Conservation (phyloP, 1,140 invertebrate species). For the Lasaia peninsularis region DNA sequence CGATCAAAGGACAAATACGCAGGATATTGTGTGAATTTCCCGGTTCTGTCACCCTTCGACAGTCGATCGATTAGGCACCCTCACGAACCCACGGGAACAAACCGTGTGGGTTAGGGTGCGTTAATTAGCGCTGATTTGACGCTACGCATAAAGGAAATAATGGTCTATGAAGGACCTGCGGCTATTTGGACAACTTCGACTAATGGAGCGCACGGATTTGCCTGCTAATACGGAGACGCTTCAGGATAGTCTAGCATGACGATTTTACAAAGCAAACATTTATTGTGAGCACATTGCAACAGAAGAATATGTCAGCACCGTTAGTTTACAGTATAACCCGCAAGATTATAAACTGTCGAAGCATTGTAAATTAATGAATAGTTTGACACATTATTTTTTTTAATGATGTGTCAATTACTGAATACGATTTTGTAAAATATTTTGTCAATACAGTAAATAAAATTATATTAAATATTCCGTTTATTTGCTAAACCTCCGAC, state of each 20-base stretch:
- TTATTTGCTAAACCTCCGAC: no score
- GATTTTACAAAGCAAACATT: background rate
- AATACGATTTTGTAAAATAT: no score
- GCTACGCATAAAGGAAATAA: slow-evolving; percentile 24
- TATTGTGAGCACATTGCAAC: no score
- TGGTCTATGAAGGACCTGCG: slow-evolving; percentile 19
- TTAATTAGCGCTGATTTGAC: slow-evolving; percentile 36
- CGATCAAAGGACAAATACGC: background rate
- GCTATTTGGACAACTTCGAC: background rate
- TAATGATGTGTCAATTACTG: no score
- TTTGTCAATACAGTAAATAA: no score
- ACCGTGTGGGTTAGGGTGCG: slow-evolving; percentile 23
- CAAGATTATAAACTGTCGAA: no score
- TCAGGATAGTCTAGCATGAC: background rate
- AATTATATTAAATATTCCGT: no score
- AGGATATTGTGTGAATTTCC: background rate
- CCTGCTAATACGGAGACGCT: background rate
- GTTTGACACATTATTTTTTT: no score
- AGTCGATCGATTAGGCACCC: slow-evolving; percentile 23
- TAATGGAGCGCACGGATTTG: slow-evolving; percentile 6
- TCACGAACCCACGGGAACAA: slow-evolving; percentile 18
- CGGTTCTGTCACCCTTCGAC: background rate
- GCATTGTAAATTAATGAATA: no score
- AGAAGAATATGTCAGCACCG: no score
- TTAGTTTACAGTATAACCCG: no score